Conservation (phyloP, 2,888 invertebrate genomes). For the Choristoneura rosaceana region DNA sequence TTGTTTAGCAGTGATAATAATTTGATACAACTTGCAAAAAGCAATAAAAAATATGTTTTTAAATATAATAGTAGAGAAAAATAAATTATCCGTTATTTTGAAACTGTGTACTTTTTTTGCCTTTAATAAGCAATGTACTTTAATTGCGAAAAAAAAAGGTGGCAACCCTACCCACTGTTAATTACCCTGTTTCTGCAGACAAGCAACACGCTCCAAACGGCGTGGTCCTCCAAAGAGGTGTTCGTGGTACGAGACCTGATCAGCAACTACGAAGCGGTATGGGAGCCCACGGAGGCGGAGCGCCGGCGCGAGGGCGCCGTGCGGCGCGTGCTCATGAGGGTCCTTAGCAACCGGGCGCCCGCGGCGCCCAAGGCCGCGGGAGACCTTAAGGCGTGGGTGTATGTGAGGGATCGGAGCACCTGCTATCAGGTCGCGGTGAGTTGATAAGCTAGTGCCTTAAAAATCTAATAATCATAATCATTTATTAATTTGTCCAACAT, state of each 20-base stretch:
- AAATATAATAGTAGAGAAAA: no score
- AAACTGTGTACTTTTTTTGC: no score
- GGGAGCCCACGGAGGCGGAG: conserved; percentile 92
- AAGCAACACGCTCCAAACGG: conserved; percentile 77
- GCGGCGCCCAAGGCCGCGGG: conserved; percentile 89
- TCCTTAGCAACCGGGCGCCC: conserved; percentile 86
- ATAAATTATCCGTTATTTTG: no score
- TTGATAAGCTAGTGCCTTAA: conserved; percentile 26
- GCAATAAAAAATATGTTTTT: no score
- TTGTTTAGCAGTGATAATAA: no score
- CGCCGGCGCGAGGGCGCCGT: conserved; percentile 91
- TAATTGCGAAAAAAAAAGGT: no score
- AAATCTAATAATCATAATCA: no score
- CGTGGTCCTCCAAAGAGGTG: conserved; percentile 88
- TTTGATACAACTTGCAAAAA: no score
- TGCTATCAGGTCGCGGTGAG: conserved; percentile 87
- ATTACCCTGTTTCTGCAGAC: conserved; percentile 54
- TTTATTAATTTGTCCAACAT: no score
- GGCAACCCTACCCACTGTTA: no score
- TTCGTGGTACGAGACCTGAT: conserved; percentile 92
- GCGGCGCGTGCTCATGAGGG: conserved; percentile 89
- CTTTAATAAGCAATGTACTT: no score
- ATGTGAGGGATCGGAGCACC: conserved; percentile 86
- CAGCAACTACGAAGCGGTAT: conserved; percentile 90
- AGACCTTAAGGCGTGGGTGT: conserved; percentile 92